Conservation (phyloP, 2,888 invertebrate genomes). For the Lapara coniferarum region DNA sequence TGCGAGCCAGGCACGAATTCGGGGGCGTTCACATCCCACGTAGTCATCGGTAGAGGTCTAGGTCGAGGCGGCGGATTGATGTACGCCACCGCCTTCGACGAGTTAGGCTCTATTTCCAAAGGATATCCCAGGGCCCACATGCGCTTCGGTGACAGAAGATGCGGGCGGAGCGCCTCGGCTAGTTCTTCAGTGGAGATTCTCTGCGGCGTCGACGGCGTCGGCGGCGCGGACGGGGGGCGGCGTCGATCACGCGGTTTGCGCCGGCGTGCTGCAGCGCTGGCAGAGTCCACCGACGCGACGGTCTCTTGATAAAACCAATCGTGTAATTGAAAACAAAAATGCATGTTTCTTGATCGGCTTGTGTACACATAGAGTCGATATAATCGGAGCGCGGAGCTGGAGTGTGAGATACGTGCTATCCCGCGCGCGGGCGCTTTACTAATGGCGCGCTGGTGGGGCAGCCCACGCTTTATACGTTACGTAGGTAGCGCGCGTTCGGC, state of each 20-base stretch:
- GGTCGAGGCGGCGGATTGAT: constrained; percentile 81
- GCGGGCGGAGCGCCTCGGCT: constrained; percentile 82
- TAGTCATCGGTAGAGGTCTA: constrained; percentile 60
- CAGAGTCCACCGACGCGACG: constrained; percentile 71
- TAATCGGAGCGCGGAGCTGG: constrained; percentile 67
- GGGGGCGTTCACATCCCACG: constrained; percentile 86
- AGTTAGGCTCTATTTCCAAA: constrained; percentile 84
- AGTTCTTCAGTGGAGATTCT: constrained; percentile 84
- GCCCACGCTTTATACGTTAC: constrained; percentile 80
- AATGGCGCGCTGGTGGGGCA: constrained; percentile 80
- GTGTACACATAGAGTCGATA: constrained; percentile 82
- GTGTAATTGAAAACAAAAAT: constrained; percentile 76
- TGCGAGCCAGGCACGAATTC: constrained; percentile 86
- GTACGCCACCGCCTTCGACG: constrained; percentile 86
- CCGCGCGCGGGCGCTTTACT: constrained; percentile 81
- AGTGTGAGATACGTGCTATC: constrained; percentile 75
- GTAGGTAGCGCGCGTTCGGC: constrained; percentile 76
- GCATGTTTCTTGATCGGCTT: constrained; percentile 73
- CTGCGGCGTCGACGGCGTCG: constrained; percentile 76
- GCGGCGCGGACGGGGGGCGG: constrained; percentile 74
- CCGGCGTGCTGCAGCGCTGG: constrained; percentile 72
- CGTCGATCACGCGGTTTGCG: constrained; percentile 70
- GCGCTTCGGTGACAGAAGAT: constrained; percentile 85
- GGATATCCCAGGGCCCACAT: constrained; percentile 89
- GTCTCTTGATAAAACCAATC: constrained; percentile 81